Evolutionary conservation across 1,140 invertebrate species (phyloP), one percentile per base, ranked within the genome.

Genomic region (Neuroterus valhalla): DNA sequence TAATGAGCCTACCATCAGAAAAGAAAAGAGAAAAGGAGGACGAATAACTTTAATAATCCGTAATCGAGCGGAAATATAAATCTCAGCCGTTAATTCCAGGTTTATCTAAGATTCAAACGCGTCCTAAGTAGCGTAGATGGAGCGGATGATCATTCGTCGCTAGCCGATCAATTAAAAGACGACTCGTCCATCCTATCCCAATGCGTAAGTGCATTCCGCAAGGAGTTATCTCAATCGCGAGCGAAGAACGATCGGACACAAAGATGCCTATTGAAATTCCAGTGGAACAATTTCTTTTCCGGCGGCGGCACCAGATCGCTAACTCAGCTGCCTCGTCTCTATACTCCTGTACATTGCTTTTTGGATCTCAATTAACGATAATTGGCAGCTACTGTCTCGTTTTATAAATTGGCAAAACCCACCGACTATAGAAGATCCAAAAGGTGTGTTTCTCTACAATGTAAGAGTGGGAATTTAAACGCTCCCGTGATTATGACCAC

Each of bases 331-430:
- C 75, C 19, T 72, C 72, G n/a, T n/a, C n/a, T n/a, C n/a, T n/a
- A n/a, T n/a, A n/a, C n/a, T 52, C 70, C 55, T 70, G 68, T 68
- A 72, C 80, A 76, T 76, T 75, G 79, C 84, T 74, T 82, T 86
- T 86, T 80, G 83, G 79, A 75, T 86, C 86, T 86, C 79, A 82
- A 82, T 87, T 87, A 87, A 85, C 82, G 83, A 86, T 88, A 88
- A 88, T 88, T 87, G 86, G 79, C 81, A 81, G 84, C 85, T 86
- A 88, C 84, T 72, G 76, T 78, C 71, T 68, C 69, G 62, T 21
- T 48, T 50, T 70, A 68, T 73, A 72, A 82, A 77, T 79, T 76
- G 72, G 44, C 76, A 52, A 69, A 70, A 68, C 72, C 70, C 72
- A 77, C 77, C 68, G 71, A 55, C n/a, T 62, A 23, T 55, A 46